Evolutionary conservation across 2,797 vertebrate genomes (phyloP).

Genomic region (Pithecia hirsuta): DNA sequence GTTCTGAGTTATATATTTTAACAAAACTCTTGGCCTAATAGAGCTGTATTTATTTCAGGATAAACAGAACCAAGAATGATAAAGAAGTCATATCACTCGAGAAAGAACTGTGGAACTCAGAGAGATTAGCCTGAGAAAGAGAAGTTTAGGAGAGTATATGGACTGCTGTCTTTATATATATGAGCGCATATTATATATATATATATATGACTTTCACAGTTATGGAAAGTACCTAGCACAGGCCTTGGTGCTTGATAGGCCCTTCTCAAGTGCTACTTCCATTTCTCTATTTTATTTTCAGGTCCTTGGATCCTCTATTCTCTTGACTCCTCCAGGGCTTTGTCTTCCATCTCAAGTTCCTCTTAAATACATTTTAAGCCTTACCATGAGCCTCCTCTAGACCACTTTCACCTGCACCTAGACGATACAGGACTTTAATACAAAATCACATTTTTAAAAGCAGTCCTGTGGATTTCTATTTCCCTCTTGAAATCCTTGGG

Average conservation of each 20-base stretch:
- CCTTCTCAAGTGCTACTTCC: not conserved
- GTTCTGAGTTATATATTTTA: not conserved
- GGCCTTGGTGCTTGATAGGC: not conserved
- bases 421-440: not conserved
- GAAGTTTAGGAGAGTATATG: not conserved
- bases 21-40: not conserved
- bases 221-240: not conserved
- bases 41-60: not conserved
- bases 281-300: not conserved
- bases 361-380: not conserved
- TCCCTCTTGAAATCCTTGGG: not conserved
- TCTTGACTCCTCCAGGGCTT: not conserved
- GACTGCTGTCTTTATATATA: not conserved
- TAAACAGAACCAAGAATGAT: not conserved
- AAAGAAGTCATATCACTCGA: not conserved
- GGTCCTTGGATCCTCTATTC: not conserved
- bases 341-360: not conserved
- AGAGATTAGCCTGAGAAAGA: not conserved
- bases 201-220: not conserved
- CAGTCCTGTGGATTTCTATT: not conserved
- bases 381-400: not conserved
- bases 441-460: not conserved
- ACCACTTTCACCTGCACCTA: not conserved
- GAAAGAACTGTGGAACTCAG: not conserved
- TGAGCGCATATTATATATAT: not conserved